Base-by-base conservation (phyloP, 2,797 vertebrate species). In the Muscicapa comitata region DNA sequence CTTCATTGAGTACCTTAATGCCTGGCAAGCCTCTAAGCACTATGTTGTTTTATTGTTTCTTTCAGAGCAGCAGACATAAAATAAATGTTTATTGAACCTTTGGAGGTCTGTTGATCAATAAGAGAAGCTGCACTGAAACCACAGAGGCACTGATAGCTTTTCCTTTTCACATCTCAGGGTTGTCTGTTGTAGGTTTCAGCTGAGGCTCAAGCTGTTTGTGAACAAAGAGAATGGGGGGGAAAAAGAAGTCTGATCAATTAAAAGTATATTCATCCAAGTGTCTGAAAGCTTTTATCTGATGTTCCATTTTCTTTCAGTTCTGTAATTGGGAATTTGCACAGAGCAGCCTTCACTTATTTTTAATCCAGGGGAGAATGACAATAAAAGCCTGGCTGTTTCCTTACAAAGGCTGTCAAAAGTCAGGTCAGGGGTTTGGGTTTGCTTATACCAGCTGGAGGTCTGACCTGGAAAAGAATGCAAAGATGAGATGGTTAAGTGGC, bases 81-180 rank as follows among this genome's bases (percentile, higher is more conserved):
- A 96, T 78, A 86, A 91, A 96, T 94, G 87, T 95, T 95, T 95
- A 96, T 93, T 93, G 93, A 96, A 90, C 81, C 68, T 95, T 91
- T 55, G 75, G 82, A 96, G 94, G 84, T 83, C 78, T 94, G 65
- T 62, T 85, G 91, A 95, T 95, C 91, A 80, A 94, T 97, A 90
- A 89, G 90, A 84, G 81, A 93, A 93, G 79, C 86, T 95, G 54
- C 43, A 62, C 3, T 86, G 93, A 92, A 93, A 93, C 84, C 87
- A 47, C 91, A 81, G 87, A 83, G 42, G 57, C 89, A 28, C 61
- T 80, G 92, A 92, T 72, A 91, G 72, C 86, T 88, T 92, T 93
- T 80, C 31, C 33, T 71, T 89, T 90, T 89, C 74, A 9, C 63
- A 47, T 92, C 62, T 75, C 37, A 35, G 65, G 12, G 33, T 61